phyloP scores from a whole-genome alignment of 2,888 invertebrate species.

The Mechanitis mazaeus region DNA sequence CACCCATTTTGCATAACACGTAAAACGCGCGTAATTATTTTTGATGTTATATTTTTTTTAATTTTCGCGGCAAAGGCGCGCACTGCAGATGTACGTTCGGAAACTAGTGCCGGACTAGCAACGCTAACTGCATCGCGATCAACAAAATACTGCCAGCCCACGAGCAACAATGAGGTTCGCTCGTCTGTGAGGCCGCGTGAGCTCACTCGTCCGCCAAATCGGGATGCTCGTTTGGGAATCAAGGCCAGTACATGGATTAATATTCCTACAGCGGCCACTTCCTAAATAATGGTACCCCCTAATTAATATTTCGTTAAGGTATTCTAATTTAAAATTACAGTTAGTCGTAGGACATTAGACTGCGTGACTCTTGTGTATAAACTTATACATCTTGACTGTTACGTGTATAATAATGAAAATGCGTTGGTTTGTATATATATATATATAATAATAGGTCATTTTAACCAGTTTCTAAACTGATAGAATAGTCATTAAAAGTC shows the following conservation, averaged over 20 bases:
- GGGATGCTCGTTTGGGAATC: constrained; percentile 69
- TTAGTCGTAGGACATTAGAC: constrained; percentile 27
- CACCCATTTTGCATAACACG: constrained; percentile 59
- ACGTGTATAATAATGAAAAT: no score
- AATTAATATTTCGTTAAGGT: constrained; percentile 57
- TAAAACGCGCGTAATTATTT: constrained; percentile 30
- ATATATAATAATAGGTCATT: not conserved
- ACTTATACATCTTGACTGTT: not conserved
- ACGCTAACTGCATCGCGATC: constrained; percentile 69
- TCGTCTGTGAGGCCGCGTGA: constrained; percentile 56
- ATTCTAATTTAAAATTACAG: constrained; percentile 45
- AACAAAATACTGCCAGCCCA: constrained; percentile 60
- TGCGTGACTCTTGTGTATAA: constrained; percentile 12
- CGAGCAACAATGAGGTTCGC: constrained; percentile 46
- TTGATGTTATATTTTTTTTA: constrained; percentile 33
- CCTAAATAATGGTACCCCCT: constrained; percentile 63
- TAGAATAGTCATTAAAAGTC: constrained; percentile 13
- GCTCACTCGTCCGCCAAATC: constrained; percentile 62
- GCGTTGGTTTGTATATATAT: not conserved
- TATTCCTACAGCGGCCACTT: constrained; percentile 58
- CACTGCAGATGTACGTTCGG: constrained; percentile 63
- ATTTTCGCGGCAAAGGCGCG: constrained; percentile 46
- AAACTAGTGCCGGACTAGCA: constrained; percentile 71
- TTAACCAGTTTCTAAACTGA: no score
- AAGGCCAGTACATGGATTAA: constrained; percentile 66